A percentile compares a stretch with the other conserved stretches of the same genome.
phyloP scores from a whole-genome alignment of 1,140 invertebrate species.

The Neuroterus valhalla region DNA sequence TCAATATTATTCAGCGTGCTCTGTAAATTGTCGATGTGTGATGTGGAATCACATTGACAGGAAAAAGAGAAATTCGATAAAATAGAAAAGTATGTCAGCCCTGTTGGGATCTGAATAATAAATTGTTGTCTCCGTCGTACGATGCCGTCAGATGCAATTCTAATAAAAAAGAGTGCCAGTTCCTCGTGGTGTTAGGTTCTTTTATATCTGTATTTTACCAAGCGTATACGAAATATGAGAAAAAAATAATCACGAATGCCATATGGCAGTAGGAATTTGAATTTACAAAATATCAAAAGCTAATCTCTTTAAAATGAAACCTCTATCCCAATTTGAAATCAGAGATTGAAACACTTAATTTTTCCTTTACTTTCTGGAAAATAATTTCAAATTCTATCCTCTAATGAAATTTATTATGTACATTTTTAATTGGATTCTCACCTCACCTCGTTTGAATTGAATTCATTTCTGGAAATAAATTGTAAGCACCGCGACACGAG shows the following conservation, averaged over 20 bases:
- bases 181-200: slow-evolving; percentile 12
- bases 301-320: background rate
- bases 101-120: slow-evolving; percentile 17
- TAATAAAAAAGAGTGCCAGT: slow-evolving; percentile 14
- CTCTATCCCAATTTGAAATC: background rate
- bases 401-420: background rate
- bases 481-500: slow-evolving; percentile 20
- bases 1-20: background rate
- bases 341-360: background rate
- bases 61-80: slow-evolving; percentile 14
- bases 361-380: background rate
- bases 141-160: slow-evolving; percentile 24
- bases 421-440: background rate
- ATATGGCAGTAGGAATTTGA: background rate
- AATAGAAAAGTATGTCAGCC: slow-evolving; percentile 21
- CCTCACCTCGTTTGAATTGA: too few species aligned
- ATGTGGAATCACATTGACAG: background rate
- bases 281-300: background rate
- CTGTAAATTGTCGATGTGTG: slow-evolving; percentile 3
- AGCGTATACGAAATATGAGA: background rate
- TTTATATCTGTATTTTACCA: slow-evolving; percentile 4
- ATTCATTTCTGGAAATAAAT: background rate
- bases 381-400: background rate
- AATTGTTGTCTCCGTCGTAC: slow-evolving; percentile 18
- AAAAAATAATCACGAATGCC: background rate